Percentiles rank a stretch among this genome's conserved stretches.
Evolutionary conservation across 2,797 vertebrate genomes (phyloP).

Genomic region (Neomorphus geoffroyi): DNA sequence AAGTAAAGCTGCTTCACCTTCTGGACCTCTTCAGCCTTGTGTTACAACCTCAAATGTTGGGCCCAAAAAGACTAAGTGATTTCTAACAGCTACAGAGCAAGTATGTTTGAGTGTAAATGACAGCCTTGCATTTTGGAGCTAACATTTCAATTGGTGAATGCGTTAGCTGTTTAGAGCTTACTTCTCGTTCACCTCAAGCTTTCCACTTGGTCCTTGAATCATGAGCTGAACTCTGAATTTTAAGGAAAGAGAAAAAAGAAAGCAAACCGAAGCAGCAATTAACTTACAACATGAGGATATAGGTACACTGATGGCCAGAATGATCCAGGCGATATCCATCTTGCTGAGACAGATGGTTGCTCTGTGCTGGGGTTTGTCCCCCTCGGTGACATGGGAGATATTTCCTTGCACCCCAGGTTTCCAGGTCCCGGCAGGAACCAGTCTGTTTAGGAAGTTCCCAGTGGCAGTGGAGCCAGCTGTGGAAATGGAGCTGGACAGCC

Average conservation of each 20-base stretch:
- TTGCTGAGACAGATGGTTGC: constrained; percentile 91
- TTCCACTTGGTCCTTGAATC: background rate
- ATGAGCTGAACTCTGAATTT: accelerated
- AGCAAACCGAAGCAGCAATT: background rate
- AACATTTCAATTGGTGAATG: background rate
- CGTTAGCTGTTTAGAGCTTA: background rate
- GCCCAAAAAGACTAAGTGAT: background rate
- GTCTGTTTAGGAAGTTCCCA: constrained; percentile 89
- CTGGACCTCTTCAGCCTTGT: background rate
- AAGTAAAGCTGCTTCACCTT: background rate
- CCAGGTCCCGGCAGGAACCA: constrained; percentile 86
- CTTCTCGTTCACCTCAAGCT: background rate
- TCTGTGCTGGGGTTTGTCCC: constrained; percentile 81
- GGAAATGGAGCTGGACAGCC: constrained; percentile 73
- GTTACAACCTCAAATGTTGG: background rate
- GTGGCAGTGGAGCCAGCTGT: constrained; percentile 84
- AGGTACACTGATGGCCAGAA: constrained; percentile 93
- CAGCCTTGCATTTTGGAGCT: background rate
- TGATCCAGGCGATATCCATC: constrained; percentile 97
- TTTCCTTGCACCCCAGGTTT: constrained; percentile 83
- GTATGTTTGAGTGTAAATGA: background rate
- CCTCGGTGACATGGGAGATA: constrained; percentile 86
- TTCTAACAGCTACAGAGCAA: background rate
- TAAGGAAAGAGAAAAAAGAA: background rate
- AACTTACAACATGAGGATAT: constrained; percentile 98